Evolutionary conservation across 37 sponge, comb jelly and placozoan species (phyloP), one percentile per base, ranked within the genome.

Genomic region (Crambe crambe): DNA sequence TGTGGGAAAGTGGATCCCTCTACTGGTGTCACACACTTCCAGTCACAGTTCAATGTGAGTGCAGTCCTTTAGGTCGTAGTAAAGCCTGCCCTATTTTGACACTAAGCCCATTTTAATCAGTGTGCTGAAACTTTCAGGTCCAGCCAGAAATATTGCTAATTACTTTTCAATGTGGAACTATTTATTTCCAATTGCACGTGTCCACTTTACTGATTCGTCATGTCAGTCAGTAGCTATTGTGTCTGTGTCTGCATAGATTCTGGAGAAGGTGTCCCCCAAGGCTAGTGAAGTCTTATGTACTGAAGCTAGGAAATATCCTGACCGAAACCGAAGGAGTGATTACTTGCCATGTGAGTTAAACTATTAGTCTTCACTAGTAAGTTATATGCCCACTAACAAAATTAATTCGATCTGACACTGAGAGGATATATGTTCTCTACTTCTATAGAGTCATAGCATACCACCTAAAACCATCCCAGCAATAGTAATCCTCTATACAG

Each of bases 41-140:
- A 92, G 63, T 37, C 59, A 2, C 89, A 88, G 81, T 92, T 92
- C 68, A 41, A 62, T 68, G 91, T 90, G 22, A 42, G 82, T 42
- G 2, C n/a, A n/a, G n/a, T n/a, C n/a, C n/a, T n/a, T n/a, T n/a
- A n/a, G n/a, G 80, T 37, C 0, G 3, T n/a, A n/a, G n/a, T n/a
- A n/a, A n/a, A n/a, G n/a, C n/a, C n/a, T n/a, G n/a, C n/a, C n/a
- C n/a, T n/a, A n/a, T n/a, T n/a, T n/a, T n/a, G n/a, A n/a, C n/a
- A n/a, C n/a, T n/a, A n/a, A n/a, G 51, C 51, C 12, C 6, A 12
- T 47, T 47, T 47, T 12, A 47, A 47, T 6, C 12, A 15, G 51
- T 47, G n/a, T n/a, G n/a, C n/a, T n/a, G n/a, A n/a, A n/a, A n/a
- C n/a, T n/a, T n/a, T n/a, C n/a, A n/a, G n/a, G n/a, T n/a, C n/a